Percentiles rank a stretch among this genome's conserved stretches.
Evolutionary conservation across 2,113 vertebrate genomes (phyloP).

Genomic region (Chrysemys picta): DNA sequence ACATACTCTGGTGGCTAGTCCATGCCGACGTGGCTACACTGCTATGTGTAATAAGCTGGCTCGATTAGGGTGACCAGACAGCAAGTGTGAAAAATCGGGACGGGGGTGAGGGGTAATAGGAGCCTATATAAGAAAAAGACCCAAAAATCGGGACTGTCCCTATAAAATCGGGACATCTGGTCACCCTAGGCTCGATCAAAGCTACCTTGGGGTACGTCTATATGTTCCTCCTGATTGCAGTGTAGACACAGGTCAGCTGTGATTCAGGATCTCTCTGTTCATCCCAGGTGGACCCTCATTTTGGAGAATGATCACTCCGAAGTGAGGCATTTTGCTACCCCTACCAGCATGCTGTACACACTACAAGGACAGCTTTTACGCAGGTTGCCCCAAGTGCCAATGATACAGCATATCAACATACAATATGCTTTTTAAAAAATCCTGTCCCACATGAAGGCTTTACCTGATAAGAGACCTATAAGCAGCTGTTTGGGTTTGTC

Average conservation of each 20-base stretch:
- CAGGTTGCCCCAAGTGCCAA: background rate
- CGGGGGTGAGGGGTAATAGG: too few species aligned
- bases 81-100: too few species aligned
- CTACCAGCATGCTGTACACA: background rate
- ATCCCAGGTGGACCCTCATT: background rate
- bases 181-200: background rate
- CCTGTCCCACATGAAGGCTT: background rate
- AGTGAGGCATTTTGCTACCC: background rate
- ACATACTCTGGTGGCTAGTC: background rate
- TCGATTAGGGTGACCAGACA: too few species aligned
- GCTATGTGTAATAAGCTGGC: background rate
- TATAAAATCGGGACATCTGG: too few species aligned
- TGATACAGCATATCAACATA: background rate
- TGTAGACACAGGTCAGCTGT: too few species aligned
- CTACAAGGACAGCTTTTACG: background rate
- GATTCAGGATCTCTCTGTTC: too few species aligned
- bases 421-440: background rate
- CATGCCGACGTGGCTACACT: background rate
- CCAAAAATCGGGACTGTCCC: too few species aligned
- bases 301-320: background rate
- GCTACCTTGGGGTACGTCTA: background rate
- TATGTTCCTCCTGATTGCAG: background rate
- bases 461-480: background rate
- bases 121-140: too few species aligned
- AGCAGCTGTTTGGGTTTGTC: background rate